Percentiles rank a stretch among this genome's conserved stretches.
Evolutionary conservation across 2,113 vertebrate species (phyloP).

Genomic region (Gila orcuttii): DNA sequence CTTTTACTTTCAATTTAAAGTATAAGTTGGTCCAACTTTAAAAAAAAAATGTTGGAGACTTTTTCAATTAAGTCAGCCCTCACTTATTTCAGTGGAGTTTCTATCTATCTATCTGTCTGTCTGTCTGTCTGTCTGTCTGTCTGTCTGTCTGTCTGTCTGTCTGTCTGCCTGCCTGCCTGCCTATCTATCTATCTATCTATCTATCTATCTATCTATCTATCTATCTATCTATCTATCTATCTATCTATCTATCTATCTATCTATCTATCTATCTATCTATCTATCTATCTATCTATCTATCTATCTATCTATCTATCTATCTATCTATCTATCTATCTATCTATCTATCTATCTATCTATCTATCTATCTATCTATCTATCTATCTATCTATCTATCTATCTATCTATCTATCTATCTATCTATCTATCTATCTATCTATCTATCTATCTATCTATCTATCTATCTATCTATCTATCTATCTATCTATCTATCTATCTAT

Average conservation of each 20-base stretch:
- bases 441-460: not conserved
- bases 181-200: not conserved
- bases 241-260: not conserved
- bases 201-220: not conserved
- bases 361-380: no score
- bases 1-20: constrained; percentile 9
- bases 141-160: not conserved
- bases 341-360: no score
- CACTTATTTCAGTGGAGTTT: not conserved
- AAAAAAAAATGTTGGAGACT: not conserved
- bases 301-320: not conserved
- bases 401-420: not conserved
- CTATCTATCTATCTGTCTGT: not conserved
- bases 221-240: not conserved
- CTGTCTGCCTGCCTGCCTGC: not conserved
- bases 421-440: not conserved
- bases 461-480: no score
- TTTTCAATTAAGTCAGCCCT: not conserved
- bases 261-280: no score
- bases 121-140: not conserved
- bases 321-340: not conserved
- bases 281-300: no score
- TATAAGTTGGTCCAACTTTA: not conserved
- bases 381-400: not conserved
- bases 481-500: no score